These are phyloP conservation scores for Drosophila orosa DNA, from an alignment of 1,140 invertebrate genomes.

Conservation along the genomic window DNA sequence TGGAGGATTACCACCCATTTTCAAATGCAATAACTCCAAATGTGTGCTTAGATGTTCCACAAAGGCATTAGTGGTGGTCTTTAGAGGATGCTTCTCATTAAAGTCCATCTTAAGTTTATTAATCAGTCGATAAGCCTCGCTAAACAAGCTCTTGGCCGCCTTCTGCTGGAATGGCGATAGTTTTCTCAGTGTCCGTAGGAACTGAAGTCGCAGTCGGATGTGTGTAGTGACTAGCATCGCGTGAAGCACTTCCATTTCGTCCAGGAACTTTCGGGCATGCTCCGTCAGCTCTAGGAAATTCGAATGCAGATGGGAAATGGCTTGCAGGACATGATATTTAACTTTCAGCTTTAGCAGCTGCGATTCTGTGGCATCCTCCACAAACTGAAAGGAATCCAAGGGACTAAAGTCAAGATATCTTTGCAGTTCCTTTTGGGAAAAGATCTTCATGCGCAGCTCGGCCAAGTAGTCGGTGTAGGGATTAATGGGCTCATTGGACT, in stretches of 20 bases:
- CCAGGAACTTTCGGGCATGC: conserved; percentile 7
- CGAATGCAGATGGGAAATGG: conserved; percentile 18
- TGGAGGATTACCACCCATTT: conserved; percentile 6
- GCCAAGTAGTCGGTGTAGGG: conserved; percentile 43
- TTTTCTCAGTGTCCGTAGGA: conserved; percentile 18
- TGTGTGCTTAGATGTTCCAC: conserved; percentile 20
- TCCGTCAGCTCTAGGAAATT: conserved; percentile 2
- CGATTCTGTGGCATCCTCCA: conserved; percentile 20
- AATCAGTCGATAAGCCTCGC: conserved; percentile 13
- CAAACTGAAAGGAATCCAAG: conserved; percentile 38
- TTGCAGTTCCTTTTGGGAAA: conserved; percentile 28
- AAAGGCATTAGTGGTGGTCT: conserved; percentile 3
- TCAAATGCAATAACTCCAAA: conserved; percentile 23
- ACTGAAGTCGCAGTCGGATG: conserved; percentile 61
- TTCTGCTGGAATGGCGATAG: conserved; percentile 43
- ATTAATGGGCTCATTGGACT: conserved; percentile 38
- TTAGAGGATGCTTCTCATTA: background rate
- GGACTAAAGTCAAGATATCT: conserved; percentile 35
- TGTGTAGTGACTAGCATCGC: conserved; percentile 56
- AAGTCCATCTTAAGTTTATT: conserved; percentile 18
- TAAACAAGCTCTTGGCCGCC: conserved; percentile 22
- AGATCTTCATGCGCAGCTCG: conserved; percentile 54
- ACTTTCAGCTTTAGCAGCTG: conserved; percentile 52
- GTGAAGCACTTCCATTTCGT: conserved; percentile 44
- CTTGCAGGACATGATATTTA: conserved; percentile 52